A percentile compares a stretch with the other conserved stretches of the same genome.
These are phyloP conservation scores for Drosophila gunungcola DNA, from an alignment of 1,140 invertebrate genomes.

Conservation along the genomic window DNA sequence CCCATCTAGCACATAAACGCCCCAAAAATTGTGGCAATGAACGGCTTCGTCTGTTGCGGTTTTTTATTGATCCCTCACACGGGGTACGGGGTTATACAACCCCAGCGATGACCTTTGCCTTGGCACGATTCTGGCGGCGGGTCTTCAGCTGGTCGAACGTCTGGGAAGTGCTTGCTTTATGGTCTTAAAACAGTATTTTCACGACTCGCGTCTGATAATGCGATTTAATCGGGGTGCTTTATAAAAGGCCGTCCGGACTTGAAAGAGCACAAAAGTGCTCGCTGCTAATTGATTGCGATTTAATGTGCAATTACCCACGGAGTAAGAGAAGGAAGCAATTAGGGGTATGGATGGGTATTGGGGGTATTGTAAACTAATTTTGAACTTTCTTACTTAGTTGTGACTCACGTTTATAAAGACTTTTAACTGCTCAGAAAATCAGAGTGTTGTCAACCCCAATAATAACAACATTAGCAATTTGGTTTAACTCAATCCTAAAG, in stretches of 20 bases:
- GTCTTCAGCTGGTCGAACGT: conserved; percentile 14
- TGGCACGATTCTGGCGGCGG: conserved; percentile 46
- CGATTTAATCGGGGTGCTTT: conserved; percentile 36
- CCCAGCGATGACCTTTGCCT: conserved; percentile 48
- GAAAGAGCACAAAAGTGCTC: conserved; percentile 39
- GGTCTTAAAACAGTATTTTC: conserved; percentile 22
- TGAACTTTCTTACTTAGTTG: background rate
- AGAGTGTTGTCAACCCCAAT: too few relatives aligned
- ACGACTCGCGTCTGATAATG: conserved; percentile 58
- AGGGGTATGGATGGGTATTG: conserved; percentile 1
- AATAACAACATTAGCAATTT: too few relatives aligned
- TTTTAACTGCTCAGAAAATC: background rate
- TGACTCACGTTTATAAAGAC: background rate
- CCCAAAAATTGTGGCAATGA: conserved; percentile 25
- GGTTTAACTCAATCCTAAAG: too few relatives aligned
- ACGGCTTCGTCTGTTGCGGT: conserved; percentile 31
- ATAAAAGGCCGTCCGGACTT: conserved; percentile 48
- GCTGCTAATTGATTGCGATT: conserved; percentile 61
- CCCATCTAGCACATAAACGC: conserved; percentile 40
- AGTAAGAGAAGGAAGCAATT: conserved; percentile 12
- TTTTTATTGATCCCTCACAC: conserved; percentile 40
- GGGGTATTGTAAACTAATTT: conserved; percentile 24
- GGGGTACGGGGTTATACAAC: conserved; percentile 34
- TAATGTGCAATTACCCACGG: conserved; percentile 58
- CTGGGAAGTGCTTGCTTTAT: conserved; percentile 52